Evolutionary conservation across 92 coral and sea anemone species (phyloP).

Genomic region (Paramuricea clavata): DNA sequence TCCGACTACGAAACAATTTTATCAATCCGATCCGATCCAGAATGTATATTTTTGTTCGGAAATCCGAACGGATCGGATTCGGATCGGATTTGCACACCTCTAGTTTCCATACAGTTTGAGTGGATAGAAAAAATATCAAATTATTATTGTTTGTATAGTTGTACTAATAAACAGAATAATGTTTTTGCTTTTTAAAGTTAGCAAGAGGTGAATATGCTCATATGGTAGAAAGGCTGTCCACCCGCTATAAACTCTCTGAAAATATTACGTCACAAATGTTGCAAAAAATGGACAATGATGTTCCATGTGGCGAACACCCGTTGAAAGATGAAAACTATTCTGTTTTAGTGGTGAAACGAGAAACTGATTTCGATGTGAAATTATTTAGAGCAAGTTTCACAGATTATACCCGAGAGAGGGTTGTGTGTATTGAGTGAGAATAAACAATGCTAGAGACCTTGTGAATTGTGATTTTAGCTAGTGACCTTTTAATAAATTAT

Average conservation of each 20-base stretch:
- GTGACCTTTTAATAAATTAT: too few species aligned
- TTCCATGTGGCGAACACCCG: not conserved
- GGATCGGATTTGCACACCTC: too few species aligned
- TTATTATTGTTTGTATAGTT: not conserved
- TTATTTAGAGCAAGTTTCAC: not conserved
- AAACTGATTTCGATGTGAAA: not conserved
- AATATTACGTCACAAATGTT: not conserved
- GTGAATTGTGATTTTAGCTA: too few species aligned
- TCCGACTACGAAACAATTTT: too few species aligned
- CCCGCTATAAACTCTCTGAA: slow-evolving; percentile 16
- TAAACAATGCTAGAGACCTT: not conserved
- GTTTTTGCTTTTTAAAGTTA: not conserved
- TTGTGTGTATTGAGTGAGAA: not conserved
- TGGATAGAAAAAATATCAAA: not conserved
- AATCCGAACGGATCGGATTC: too few species aligned
- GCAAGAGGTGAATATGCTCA: not conserved
- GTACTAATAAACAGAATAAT: too few species aligned
- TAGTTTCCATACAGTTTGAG: not conserved
- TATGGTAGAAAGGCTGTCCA: slow-evolving; percentile 1
- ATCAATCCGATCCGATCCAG: too few species aligned
- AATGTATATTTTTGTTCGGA: too few species aligned
- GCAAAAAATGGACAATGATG: not conserved
- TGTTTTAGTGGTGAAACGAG: slow-evolving; percentile 4
- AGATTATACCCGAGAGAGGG: not conserved
- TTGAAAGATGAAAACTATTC: not conserved